These are phyloP conservation scores for Oryzias javanicus DNA, from an alignment of 2,113 vertebrate genomes.

Conservation along the genomic window DNA sequence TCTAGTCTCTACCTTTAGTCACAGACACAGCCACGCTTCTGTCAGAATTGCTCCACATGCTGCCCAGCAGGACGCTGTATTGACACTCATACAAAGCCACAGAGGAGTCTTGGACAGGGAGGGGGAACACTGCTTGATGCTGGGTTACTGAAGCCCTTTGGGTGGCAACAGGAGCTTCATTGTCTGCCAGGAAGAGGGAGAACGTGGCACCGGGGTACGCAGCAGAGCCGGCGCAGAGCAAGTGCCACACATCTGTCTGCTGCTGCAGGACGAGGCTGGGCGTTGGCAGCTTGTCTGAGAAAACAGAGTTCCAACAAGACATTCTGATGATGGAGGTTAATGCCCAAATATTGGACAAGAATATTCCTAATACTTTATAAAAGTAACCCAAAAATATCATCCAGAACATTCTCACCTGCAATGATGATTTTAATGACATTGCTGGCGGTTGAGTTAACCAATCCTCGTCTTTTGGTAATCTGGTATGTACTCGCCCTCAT, in stretches of 20 bases:
- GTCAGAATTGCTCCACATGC: constrained; percentile 52
- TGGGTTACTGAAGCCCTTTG: constrained; percentile 5
- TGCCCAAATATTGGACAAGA: too few species aligned
- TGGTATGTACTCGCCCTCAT: constrained; percentile 69
- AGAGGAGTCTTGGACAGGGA: constrained; percentile 51
- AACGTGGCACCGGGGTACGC: constrained; percentile 70
- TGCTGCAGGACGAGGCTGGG: constrained; percentile 64
- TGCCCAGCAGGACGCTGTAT: constrained; percentile 64
- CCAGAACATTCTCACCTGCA: constrained; percentile 41
- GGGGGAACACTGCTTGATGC: constrained; percentile 55
- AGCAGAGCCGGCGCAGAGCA: constrained; percentile 69
- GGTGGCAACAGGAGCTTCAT: constrained; percentile 9
- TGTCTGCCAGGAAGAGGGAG: constrained; percentile 59
- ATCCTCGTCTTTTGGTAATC: constrained; percentile 2
- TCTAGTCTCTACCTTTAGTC: constrained; percentile 35
- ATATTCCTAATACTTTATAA: too few species aligned
- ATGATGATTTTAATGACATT: constrained; percentile 51
- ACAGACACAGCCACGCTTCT: constrained; percentile 55
- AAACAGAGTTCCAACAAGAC: neutral
- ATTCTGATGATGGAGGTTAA: too few species aligned
- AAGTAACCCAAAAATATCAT: neutral
- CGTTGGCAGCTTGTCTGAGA: constrained; percentile 47
- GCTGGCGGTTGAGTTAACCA: constrained; percentile 66
- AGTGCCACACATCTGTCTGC: constrained; percentile 41
- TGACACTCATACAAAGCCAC: constrained; percentile 67